Conservation (phyloP, 1,140 invertebrate species). For the Eumeta japonica region DNA sequence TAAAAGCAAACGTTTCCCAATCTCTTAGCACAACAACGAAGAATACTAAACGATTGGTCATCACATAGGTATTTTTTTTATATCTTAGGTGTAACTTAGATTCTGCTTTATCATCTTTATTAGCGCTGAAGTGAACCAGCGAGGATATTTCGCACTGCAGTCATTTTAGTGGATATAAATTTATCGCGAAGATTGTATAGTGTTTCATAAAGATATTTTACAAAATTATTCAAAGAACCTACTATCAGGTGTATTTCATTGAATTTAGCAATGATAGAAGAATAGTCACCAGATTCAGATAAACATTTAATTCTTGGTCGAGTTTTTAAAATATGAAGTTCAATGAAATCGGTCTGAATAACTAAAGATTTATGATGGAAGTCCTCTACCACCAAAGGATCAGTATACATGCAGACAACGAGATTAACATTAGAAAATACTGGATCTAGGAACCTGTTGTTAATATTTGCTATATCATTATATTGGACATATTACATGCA, state of each 20-base stretch:
- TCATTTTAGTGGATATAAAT: neutral
- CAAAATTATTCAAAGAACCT: neutral
- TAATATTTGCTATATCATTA: neutral
- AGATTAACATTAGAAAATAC: neutral
- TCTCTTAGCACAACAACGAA: too few relatives aligned
- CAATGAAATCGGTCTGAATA: neutral
- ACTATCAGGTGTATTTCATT: neutral
- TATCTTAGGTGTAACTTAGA: constrained; percentile 9
- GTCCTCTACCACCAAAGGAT: neutral
- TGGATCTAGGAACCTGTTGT: neutral
- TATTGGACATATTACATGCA: neutral
- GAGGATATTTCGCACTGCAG: neutral
- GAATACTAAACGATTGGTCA: too few relatives aligned
- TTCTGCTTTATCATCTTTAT: constrained; percentile 10
- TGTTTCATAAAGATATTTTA: neutral
- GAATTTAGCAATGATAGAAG: neutral
- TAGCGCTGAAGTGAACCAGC: neutral
- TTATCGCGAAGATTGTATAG: neutral
- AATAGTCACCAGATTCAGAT: neutral
- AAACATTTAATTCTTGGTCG: neutral
- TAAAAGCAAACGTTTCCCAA: too few relatives aligned
- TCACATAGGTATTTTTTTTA: too few relatives aligned
- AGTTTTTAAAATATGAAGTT: neutral
- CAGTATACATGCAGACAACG: neutral
- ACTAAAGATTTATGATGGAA: neutral